Base-by-base conservation (phyloP, 2,113 vertebrate genomes). In the Xiphophorus maculatus region DNA sequence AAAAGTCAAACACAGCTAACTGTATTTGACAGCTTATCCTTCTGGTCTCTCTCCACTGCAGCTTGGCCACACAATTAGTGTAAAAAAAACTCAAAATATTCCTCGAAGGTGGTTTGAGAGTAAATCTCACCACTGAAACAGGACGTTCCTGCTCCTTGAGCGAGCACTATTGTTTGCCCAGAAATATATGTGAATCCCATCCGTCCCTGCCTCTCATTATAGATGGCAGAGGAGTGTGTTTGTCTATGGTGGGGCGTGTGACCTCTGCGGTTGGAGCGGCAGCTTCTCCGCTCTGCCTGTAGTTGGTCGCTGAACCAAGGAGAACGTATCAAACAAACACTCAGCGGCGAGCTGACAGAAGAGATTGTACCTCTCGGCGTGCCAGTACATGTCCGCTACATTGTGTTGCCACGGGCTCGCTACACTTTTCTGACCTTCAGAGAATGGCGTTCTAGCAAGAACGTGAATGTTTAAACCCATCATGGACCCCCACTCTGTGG, bases 241-340 rank as follows among this genome's bases (percentile, higher is more conserved):
- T 90, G 90, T 80, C 84, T 81, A 85, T 86, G 87, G 91, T 81
- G 90, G 84, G 87, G 84, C 82, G 37, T 62, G 84, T 85, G 83
- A 87, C 72, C 81, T 75, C 74, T 75, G 82, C 82, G 81, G 74
- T 79, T 72, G 70, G 73, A 74, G 81, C 70, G 0, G 74, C 80
- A 82, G 87, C 87, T 84, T 90, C 85, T 74, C 37, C 70, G 78
- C 79, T 83, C 81, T 66, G 73, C 60, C 67, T 84, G 79, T 80
- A 76, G 51, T 25, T 33, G 54, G 77, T 40, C 76, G 69, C 76
- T 93, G 90, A 93, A 88, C 87, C 83, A 29, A 81, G 78, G 63
- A 74, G 84, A 83, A 89, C 76, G 64, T 82, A 90, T 88, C 87
- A 88, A 92, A 89, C 92, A 91, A 89, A 87, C 84, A 90, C 87